Conservation (phyloP, 2,113 vertebrate genomes). For the Lepisosteus osseus region DNA sequence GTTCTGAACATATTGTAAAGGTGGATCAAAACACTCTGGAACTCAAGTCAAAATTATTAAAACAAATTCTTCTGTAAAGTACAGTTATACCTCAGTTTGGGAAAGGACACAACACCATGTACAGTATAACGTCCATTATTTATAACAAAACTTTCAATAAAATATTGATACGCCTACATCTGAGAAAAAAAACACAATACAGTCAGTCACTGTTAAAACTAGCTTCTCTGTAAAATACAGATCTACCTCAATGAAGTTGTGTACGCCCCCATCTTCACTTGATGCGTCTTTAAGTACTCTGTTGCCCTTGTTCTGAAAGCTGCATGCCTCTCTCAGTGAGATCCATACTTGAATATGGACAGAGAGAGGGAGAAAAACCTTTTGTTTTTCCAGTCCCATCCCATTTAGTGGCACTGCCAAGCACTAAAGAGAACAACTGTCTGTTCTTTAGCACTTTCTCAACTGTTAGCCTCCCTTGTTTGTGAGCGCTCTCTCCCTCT, state of each 20-base stretch:
- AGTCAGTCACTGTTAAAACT: background rate
- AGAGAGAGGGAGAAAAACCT: slow-evolving; percentile 30
- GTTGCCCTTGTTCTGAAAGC: background rate
- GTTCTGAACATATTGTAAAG: too few species aligned
- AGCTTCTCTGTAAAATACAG: background rate
- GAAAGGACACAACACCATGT: too few species aligned
- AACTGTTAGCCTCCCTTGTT: slow-evolving; percentile 7
- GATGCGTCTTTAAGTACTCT: background rate
- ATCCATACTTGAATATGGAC: background rate
- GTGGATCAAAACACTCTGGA: too few species aligned
- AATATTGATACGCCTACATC: too few species aligned
- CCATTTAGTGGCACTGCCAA: slow-evolving; percentile 48
- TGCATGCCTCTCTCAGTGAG: background rate
- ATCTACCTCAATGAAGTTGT: background rate
- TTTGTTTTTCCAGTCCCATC: slow-evolving; percentile 33
- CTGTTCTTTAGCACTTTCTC: slow-evolving; percentile 47
- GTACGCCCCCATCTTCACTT: background rate
- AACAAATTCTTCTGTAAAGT: too few species aligned
- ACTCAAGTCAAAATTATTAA: too few species aligned
- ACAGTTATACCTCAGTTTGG: too few species aligned
- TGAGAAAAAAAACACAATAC: too few species aligned
- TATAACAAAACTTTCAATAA: too few species aligned
- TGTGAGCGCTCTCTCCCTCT: slow-evolving; percentile 3
- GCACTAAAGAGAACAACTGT: slow-evolving; percentile 34
- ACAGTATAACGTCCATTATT: too few species aligned